These are phyloP conservation scores for Chaetodon trifascialis DNA, from an alignment of 2,113 vertebrate species.

Conservation along the genomic window DNA sequence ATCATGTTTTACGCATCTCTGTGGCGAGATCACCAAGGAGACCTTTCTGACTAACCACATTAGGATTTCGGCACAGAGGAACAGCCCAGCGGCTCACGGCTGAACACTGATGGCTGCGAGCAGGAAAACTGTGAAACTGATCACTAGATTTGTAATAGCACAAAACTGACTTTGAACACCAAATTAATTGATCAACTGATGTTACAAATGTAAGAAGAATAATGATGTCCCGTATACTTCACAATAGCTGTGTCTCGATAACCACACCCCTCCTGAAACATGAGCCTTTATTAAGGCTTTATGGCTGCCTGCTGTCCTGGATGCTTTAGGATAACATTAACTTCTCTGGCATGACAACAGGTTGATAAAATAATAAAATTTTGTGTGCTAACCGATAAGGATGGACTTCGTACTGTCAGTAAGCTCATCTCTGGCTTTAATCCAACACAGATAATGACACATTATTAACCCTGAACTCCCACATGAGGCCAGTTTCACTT, in stretches of 20 bases:
- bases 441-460: background rate
- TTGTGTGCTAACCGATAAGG: constrained; percentile 55
- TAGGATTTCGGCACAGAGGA: background rate
- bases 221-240: too few species aligned
- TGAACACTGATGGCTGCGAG: background rate
- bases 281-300: constrained; percentile 14
- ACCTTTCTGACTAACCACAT: constrained; percentile 5
- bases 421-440: constrained; percentile 31
- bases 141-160: too few species aligned
- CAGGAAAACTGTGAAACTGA: background rate
- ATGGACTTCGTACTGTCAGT: constrained; percentile 39
- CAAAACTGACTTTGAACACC: background rate
- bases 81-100: background rate
- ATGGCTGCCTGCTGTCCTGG: constrained; percentile 14
- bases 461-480: background rate
- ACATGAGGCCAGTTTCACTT: background rate
- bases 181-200: too few species aligned
- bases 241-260: too few species aligned
- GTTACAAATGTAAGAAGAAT: too few species aligned
- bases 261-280: background rate
- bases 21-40: constrained; percentile 34
- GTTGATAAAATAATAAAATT: constrained; percentile 67
- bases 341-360: constrained; percentile 35
- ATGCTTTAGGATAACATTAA: constrained; percentile 24
- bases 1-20: constrained; percentile 35